Conservation (phyloP, 2,888 invertebrate genomes). For the Lacanobia oleracea region DNA sequence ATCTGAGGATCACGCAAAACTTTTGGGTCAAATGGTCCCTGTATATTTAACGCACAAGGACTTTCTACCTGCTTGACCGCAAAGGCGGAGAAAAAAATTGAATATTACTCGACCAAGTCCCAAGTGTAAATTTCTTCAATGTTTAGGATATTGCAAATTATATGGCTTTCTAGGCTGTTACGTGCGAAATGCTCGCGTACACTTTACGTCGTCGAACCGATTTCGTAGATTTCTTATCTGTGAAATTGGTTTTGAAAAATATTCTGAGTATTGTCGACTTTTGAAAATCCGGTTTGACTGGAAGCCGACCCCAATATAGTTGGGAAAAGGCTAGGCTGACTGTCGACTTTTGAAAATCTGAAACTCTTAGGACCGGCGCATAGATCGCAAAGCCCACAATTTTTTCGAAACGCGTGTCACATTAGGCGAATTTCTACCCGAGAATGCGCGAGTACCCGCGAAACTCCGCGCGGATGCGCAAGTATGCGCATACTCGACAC, state of each 20-base stretch:
- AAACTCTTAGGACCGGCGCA: no score
- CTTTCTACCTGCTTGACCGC: conserved; percentile 43
- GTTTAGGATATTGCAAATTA: conserved; percentile 12
- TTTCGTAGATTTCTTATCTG: neutral
- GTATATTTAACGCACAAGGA: conserved; percentile 41
- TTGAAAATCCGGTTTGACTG: no score
- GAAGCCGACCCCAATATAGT: no score
- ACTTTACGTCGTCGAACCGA: neutral
- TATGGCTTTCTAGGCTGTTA: neutral
- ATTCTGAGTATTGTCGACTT: neutral
- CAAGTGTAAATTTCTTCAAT: conserved; percentile 3
- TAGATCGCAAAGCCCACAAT: no score
- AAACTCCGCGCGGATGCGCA: no score
- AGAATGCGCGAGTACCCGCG: no score
- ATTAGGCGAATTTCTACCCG: no score
- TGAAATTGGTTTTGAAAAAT: conserved; percentile 19
- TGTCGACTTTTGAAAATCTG: no score
- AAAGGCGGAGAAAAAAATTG: conserved; percentile 2
- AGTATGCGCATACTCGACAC: no score
- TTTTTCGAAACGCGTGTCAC: no score
- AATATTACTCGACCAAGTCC: conserved; percentile 8
- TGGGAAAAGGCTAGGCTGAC: no score
- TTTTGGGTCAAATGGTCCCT: conserved; percentile 54
- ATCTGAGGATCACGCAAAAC: conserved; percentile 38
- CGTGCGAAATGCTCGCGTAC: neutral